Evolutionary conservation across 2,113 vertebrate genomes (phyloP), one percentile per base, ranked within the genome.

Genomic region (Scopus umbretta): DNA sequence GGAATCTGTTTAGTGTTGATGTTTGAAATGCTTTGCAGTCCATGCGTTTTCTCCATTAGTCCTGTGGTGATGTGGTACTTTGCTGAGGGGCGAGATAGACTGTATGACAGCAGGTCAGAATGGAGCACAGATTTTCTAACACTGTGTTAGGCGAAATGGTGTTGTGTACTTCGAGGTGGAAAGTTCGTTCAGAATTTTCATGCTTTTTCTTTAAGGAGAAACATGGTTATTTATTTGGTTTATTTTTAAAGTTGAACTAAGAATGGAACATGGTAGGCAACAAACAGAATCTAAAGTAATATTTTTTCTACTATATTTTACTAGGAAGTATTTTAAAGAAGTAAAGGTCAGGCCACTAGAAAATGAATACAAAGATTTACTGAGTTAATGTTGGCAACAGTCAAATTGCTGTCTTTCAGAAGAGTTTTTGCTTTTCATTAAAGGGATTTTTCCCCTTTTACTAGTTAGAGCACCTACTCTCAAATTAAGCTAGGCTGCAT

Each of bases 171-270:
- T 88, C 87, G 88, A 97, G 85, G 65, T 93, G 62, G 96, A 96
- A 97, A 93, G 79, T 96, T 97, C 59, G 89, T 94, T 97, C 91
- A 95, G 75, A 91, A 70, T 97, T 97, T 90, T 94, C 86, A 92
- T 9, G 43, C 42, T 87, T 96, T 94, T 95, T 97, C 53, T 22
- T 90, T 97, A 87, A 96, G n/a, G n/a, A 97, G 85, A 94, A 96
- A 74, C 55, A 50, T 67, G 40, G 17, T 94, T 96, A 59, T 84
- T 96, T 85, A 78, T 67, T 94, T 90, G 83, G 90, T 59, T 43
- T 47, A 45, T 79, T 49, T 43, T 9, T 93, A 76, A 94, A 95
- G 72, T 75, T 83, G 53, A 94, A 52, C 42, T 80, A 58, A 79
- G 71, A 96, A 74, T 90, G 55, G 62, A 94, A 63, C 7, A 42